A percentile compares a stretch with the other conserved stretches of the same genome.
phyloP scores from a whole-genome alignment of 1,140 invertebrate species.

The Chelonus insularis region DNA sequence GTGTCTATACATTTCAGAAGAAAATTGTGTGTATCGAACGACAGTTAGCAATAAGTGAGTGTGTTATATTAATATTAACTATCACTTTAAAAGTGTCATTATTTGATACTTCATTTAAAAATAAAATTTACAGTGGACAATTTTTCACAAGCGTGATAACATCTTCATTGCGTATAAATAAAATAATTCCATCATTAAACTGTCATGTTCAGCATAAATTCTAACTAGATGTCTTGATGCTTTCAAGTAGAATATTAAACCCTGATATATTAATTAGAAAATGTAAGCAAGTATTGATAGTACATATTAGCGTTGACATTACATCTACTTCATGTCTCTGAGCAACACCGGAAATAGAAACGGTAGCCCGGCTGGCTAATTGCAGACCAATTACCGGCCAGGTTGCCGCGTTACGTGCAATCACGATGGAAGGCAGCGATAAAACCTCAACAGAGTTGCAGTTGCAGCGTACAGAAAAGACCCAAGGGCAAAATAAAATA shows the following conservation, averaged over 20 bases:
- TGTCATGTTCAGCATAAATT: too few species aligned
- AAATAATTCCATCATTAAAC: too few species aligned
- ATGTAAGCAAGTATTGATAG: background rate
- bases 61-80: slow-evolving; percentile 19
- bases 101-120: background rate
- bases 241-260: too few species aligned
- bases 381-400: slow-evolving; percentile 26
- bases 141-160: too few species aligned
- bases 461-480: background rate
- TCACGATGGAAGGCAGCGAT: slow-evolving; percentile 20
- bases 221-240: too few species aligned
- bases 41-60: slow-evolving; percentile 30
- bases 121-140: too few species aligned
- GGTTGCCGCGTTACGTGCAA: slow-evolving; percentile 27
- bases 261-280: too few species aligned
- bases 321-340: background rate
- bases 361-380: slow-evolving; percentile 25
- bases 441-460: background rate
- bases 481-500: slow-evolving; percentile 20
- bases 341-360: slow-evolving; percentile 22
- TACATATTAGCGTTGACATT: background rate
- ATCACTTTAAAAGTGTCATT: slow-evolving; percentile 13
- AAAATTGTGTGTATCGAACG: slow-evolving; percentile 11
- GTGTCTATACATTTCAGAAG: background rate
- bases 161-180: too few species aligned